These are phyloP conservation scores for Drosophila paramelanica DNA, from an alignment of 2,888 invertebrate species.

Conservation along the genomic window DNA sequence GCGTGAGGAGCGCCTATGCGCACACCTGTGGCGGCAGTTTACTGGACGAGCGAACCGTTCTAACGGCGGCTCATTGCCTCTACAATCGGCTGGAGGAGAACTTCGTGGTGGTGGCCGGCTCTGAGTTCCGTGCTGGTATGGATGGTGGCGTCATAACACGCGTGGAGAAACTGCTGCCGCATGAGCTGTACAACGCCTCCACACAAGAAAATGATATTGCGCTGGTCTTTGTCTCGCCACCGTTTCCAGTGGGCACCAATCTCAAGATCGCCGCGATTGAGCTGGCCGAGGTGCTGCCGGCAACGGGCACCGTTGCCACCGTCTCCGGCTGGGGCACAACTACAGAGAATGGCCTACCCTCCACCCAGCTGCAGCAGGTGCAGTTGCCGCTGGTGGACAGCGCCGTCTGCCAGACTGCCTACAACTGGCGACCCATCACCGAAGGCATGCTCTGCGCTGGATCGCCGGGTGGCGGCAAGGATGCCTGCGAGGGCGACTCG, in stretches of 20 bases:
- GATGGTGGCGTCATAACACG: constrained; percentile 86
- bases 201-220: constrained; percentile 87
- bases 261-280: constrained; percentile 55
- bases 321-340: constrained; percentile 80
- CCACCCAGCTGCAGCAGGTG: constrained; percentile 64
- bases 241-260: constrained; percentile 54
- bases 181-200: constrained; percentile 85
- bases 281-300: constrained; percentile 49
- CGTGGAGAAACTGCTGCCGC: constrained; percentile 85
- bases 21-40: constrained; percentile 61
- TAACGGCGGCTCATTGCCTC: constrained; percentile 83
- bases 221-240: constrained; percentile 74
- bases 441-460: constrained; percentile 76
- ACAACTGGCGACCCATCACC: constrained; percentile 65
- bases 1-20: constrained; percentile 46
- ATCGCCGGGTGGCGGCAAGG: constrained; percentile 60
- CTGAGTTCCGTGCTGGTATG: constrained; percentile 79
- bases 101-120: constrained; percentile 84
- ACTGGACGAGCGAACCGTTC: constrained; percentile 51
- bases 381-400: constrained; percentile 62
- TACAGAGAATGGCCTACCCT: constrained; percentile 50
- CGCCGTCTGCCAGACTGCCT: constrained; percentile 51
- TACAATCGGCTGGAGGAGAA: constrained; percentile 41
- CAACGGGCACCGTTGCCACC: constrained; percentile 50
- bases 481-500: constrained; percentile 75